Evolutionary conservation across 2,888 invertebrate species (phyloP).

Genomic region (Tachina fera): DNA sequence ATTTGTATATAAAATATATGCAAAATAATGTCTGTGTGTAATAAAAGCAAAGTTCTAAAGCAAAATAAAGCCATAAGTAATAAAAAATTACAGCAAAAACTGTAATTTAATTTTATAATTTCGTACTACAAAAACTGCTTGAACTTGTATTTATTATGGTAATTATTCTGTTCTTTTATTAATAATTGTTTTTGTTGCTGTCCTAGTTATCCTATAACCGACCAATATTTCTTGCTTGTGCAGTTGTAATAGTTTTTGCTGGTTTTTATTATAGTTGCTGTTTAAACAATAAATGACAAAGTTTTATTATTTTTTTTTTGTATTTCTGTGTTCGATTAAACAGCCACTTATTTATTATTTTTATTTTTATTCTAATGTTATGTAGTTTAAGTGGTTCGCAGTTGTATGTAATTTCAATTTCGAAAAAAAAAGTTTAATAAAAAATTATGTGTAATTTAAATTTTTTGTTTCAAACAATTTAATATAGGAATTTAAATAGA

Average conservation of each 20-base stretch:
- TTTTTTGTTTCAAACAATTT: background rate
- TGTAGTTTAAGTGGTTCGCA: slow-evolving; percentile 53
- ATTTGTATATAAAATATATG: too few relatives aligned
- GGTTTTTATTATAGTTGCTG: background rate
- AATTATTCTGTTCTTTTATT: slow-evolving; percentile 38
- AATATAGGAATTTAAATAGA: slow-evolving; percentile 29
- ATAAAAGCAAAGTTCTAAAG: slow-evolving; percentile 7
- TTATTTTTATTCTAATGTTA: background rate
- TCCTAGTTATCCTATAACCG: background rate
- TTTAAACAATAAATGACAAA: slow-evolving; percentile 46
- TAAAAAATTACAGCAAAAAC: slow-evolving; percentile 29
- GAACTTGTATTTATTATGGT: slow-evolving; percentile 5
- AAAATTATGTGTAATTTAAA: slow-evolving; percentile 53
- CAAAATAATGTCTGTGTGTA: background rate
- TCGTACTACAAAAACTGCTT: slow-evolving; percentile 22
- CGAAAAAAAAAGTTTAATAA: slow-evolving; percentile 27
- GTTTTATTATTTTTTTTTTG: slow-evolving; percentile 35
- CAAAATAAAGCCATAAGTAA: slow-evolving; percentile 24
- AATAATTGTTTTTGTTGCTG: slow-evolving; percentile 27
- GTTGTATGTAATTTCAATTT: slow-evolving; percentile 31
- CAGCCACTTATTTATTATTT: slow-evolving; percentile 21
- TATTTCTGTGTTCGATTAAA: slow-evolving; percentile 23
- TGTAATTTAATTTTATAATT: slow-evolving; percentile 17
- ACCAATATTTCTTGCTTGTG: background rate
- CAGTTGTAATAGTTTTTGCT: slow-evolving; percentile 21